phyloP scores from a whole-genome alignment of 2,797 vertebrate genomes.

The Lutjanus campechanus region DNA sequence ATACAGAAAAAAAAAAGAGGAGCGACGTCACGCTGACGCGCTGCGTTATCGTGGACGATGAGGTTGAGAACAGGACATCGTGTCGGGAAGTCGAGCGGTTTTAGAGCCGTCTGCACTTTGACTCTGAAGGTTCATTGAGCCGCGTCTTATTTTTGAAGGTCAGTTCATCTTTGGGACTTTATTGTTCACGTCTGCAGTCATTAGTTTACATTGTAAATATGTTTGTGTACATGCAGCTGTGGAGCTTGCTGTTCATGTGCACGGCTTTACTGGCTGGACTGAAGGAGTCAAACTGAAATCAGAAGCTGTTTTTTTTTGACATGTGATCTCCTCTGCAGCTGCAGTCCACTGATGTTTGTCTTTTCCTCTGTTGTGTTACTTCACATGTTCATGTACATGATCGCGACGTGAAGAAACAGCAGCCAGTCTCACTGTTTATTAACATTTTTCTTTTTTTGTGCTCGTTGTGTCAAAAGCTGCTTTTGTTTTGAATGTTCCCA shows the following conservation, averaged over 20 bases:
- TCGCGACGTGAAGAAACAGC: not conserved
- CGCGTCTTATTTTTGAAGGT: slow-evolving; percentile 17
- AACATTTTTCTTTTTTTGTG: slow-evolving; percentile 18
- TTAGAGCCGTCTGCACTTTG: slow-evolving; percentile 27
- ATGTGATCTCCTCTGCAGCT: not conserved
- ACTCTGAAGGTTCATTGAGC: slow-evolving; percentile 21
- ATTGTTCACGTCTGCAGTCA: not conserved
- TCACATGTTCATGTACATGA: not conserved
- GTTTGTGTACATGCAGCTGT: not conserved
- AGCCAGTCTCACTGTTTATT: not conserved
- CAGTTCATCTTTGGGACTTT: not conserved
- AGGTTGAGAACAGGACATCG: not conserved
- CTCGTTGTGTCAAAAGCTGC: slow-evolving; percentile 52
- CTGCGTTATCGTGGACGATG: not conserved
- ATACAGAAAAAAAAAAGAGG: not conserved
- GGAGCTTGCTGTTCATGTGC: slow-evolving; percentile 37
- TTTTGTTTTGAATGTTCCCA: slow-evolving; percentile 58
- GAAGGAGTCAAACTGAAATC: slow-evolving; percentile 6
- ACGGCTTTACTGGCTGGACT: slow-evolving; percentile 37
- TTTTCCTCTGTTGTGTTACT: not conserved
- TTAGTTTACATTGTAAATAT: slow-evolving; percentile 70
- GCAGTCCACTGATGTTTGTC: not conserved
- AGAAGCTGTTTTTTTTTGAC: slow-evolving; percentile 4
- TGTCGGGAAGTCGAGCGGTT: not conserved
- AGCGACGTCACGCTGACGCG: not conserved